phyloP scores from a whole-genome alignment of 2,113 vertebrate species.

The Artemisiospiza belli region DNA sequence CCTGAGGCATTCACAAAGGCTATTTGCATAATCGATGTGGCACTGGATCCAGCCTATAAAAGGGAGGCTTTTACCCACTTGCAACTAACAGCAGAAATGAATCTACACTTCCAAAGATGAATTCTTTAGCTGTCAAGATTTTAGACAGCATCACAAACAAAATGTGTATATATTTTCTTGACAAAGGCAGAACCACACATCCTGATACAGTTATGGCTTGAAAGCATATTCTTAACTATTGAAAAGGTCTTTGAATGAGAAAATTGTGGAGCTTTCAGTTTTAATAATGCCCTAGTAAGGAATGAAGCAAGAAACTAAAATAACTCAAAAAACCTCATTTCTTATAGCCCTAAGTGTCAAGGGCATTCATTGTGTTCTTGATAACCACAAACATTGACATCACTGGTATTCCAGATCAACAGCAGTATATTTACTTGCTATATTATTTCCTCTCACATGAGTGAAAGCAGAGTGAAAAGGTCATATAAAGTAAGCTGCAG shows the following conservation, averaged over 20 bases:
- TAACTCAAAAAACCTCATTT: conserved; percentile 46
- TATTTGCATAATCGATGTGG: conserved; percentile 60
- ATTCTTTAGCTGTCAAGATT: conserved; percentile 69
- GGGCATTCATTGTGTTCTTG: conserved; percentile 52
- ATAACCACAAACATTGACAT: conserved; percentile 44
- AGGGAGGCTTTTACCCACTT: conserved; percentile 50
- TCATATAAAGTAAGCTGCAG: conserved; percentile 39
- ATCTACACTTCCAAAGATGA: conserved; percentile 61
- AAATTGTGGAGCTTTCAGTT: conserved; percentile 71
- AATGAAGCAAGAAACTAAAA: conserved; percentile 67
- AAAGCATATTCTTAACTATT: conserved; percentile 74
- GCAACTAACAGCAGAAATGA: conserved; percentile 32
- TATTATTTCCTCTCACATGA: conserved; percentile 18
- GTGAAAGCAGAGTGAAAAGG: conserved; percentile 55
- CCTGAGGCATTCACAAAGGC: conserved; percentile 53
- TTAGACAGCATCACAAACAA: conserved; percentile 72
- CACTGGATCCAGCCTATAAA: conserved; percentile 54
- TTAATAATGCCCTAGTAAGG: conserved; percentile 67
- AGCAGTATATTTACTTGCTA: conserved; percentile 33
- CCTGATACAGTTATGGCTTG: conserved; percentile 66
- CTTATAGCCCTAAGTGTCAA: conserved; percentile 53
- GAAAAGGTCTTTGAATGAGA: conserved; percentile 70
- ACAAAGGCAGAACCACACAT: conserved; percentile 59
- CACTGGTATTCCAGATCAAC: conserved; percentile 53
- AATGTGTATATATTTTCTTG: conserved; percentile 61